These are phyloP conservation scores for Epiblema foenella DNA, from an alignment of 2,888 invertebrate genomes.

Conservation along the genomic window DNA sequence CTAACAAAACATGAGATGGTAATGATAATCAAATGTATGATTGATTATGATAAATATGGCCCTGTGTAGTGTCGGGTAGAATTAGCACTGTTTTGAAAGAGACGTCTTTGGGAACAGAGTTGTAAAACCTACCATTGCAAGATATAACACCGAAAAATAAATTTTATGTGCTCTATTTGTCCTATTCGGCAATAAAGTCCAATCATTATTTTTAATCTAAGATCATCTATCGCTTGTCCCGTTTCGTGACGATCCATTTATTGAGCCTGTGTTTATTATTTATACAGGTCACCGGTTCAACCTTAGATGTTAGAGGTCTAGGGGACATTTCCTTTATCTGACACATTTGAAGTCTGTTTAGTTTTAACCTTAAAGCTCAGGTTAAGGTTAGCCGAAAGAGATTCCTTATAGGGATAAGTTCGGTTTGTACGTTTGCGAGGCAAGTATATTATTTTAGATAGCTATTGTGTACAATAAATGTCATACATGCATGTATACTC, in stretches of 20 bases:
- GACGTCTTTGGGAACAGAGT: too few relatives aligned
- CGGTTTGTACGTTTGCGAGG: not conserved
- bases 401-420: not conserved
- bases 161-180: not conserved
- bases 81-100: too few relatives aligned
- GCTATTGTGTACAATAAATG: not conserved
- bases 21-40: not conserved
- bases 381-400: not conserved
- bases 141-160: too few relatives aligned
- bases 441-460: not conserved
- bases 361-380: conserved; percentile 19
- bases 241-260: conserved; percentile 43
- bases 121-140: too few relatives aligned
- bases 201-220: conserved; percentile 34
- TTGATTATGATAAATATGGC: too few relatives aligned
- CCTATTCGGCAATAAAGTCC: too few relatives aligned
- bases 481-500: not conserved
- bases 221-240: conserved; percentile 34
- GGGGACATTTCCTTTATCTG: conserved; percentile 32
- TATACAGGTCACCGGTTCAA: conserved; percentile 32
- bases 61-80: too few relatives aligned
- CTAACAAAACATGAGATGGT: not conserved
- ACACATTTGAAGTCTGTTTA: conserved; percentile 22
- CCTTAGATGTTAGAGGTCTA: conserved; percentile 21
- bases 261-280: conserved; percentile 32